A percentile compares a stretch with the other conserved stretches of the same genome.
Conservation (phyloP, 1,140 invertebrate species). For the Cotesia typhae region DNA sequence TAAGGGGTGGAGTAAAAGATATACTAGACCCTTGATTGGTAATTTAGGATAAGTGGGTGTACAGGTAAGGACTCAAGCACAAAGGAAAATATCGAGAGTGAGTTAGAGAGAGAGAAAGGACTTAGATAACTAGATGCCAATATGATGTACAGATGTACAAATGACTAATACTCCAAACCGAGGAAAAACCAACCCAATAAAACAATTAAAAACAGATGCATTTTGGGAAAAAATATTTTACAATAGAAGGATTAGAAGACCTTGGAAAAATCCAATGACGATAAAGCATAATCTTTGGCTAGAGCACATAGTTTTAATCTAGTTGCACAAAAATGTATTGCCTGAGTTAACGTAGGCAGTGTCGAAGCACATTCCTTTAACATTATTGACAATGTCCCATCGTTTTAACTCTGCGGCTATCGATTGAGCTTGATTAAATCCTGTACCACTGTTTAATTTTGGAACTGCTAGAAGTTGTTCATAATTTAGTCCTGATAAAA, state of each 20-base stretch:
- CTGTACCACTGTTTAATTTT: constrained; percentile 22
- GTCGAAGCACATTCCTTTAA: constrained; percentile 33
- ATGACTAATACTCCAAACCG: too few relatives aligned
- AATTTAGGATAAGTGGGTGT: too few relatives aligned
- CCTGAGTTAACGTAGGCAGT: constrained; percentile 31
- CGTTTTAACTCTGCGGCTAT: constrained; percentile 20
- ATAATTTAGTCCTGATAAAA: constrained; percentile 10
- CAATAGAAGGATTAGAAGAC: not conserved
- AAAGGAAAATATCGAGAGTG: too few relatives aligned
- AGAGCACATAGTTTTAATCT: not conserved
- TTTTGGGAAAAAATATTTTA: too few relatives aligned
- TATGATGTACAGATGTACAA: too few relatives aligned
- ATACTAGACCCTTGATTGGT: too few relatives aligned
- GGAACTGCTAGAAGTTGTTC: constrained; percentile 31
- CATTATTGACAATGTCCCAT: constrained; percentile 28
- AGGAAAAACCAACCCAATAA: too few relatives aligned
- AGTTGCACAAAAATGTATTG: constrained; percentile 18
- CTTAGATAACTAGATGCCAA: too few relatives aligned
- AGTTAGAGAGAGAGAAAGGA: too few relatives aligned
- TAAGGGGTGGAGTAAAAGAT: too few relatives aligned
- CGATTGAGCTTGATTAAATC: constrained; percentile 22
- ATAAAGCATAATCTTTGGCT: constrained; percentile 7
- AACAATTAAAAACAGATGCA: too few relatives aligned
- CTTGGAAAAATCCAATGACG: constrained; percentile 12
- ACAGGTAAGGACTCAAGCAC: too few relatives aligned